Evolutionary conservation across 2,113 vertebrate species (phyloP).

Genomic region (Dasyornis broadbenti): DNA sequence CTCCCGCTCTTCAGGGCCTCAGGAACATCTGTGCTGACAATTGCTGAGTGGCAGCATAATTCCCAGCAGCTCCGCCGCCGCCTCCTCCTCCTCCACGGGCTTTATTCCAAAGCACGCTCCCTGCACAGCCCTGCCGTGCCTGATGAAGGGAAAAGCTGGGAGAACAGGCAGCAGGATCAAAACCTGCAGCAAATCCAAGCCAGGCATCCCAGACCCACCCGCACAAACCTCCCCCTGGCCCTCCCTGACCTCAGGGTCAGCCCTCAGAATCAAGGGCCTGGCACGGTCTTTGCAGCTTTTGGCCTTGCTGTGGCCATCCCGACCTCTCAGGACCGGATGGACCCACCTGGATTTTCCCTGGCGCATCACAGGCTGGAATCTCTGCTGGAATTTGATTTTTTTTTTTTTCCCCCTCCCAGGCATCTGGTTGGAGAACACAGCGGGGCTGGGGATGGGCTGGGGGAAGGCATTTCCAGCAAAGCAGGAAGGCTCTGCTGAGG

Average conservation of each 20-base stretch:
- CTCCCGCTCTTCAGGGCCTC: neutral
- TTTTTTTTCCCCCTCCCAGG: neutral
- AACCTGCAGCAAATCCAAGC: neutral
- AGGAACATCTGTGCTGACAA: neutral
- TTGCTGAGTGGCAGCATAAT: neutral
- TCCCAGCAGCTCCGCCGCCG: constrained; percentile 1
- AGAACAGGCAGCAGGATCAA: neutral
- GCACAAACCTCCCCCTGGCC: neutral
- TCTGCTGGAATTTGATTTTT: neutral
- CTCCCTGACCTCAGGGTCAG: neutral
- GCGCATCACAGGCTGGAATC: neutral
- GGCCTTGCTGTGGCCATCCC: neutral
- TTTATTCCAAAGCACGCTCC: neutral
- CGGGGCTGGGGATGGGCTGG: neutral
- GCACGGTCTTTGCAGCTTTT: neutral
- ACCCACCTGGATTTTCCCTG: neutral
- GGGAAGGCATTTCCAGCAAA: neutral
- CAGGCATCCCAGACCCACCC: neutral
- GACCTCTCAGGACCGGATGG: neutral
- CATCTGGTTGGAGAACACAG: neutral
- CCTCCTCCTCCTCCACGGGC: neutral
- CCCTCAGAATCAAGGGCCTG: accelerated
- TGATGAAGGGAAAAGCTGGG: neutral
- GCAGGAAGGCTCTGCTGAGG: neutral
- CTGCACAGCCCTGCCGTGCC: neutral